These are phyloP conservation scores for Gavia stellata DNA, from an alignment of 2,113 vertebrate species.

Conservation along the genomic window DNA sequence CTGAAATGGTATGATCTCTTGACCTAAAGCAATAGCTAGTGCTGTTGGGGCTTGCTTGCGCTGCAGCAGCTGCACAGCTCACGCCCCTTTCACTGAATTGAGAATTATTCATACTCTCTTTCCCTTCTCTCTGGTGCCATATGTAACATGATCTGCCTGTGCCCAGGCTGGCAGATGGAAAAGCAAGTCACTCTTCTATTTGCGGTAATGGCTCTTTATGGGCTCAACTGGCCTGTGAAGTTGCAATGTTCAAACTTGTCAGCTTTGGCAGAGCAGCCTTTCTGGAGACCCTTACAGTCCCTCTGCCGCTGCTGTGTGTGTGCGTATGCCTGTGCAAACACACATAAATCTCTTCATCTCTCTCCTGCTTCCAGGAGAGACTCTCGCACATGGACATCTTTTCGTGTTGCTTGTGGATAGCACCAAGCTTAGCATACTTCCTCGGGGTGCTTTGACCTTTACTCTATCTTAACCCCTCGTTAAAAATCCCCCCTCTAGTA, in stretches of 20 bases:
- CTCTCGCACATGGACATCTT: not conserved
- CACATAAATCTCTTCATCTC: not conserved
- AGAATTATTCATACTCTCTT: not conserved
- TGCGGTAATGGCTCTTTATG: not conserved
- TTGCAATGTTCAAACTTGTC: not conserved
- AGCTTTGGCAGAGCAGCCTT: not conserved
- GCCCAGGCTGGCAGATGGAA: conserved; percentile 25
- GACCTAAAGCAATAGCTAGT: not conserved
- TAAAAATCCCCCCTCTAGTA: not conserved
- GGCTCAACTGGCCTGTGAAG: not conserved
- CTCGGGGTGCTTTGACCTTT: not conserved
- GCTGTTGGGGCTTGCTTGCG: not conserved
- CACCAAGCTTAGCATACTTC: not conserved
- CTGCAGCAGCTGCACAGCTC: conserved; percentile 3
- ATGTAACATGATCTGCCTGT: not conserved
- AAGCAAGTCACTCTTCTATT: not conserved
- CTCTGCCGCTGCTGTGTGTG: not conserved
- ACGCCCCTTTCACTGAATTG: not conserved
- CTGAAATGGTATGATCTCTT: not conserved
- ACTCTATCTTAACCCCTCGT: not conserved
- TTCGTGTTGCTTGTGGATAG: not conserved
- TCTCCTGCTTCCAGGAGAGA: not conserved
- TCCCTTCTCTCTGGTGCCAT: not conserved
- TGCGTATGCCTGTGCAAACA: not conserved
- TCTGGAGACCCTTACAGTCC: not conserved